Conservation (phyloP, 2,888 invertebrate species). For the Tetanocera ferruginea region DNA sequence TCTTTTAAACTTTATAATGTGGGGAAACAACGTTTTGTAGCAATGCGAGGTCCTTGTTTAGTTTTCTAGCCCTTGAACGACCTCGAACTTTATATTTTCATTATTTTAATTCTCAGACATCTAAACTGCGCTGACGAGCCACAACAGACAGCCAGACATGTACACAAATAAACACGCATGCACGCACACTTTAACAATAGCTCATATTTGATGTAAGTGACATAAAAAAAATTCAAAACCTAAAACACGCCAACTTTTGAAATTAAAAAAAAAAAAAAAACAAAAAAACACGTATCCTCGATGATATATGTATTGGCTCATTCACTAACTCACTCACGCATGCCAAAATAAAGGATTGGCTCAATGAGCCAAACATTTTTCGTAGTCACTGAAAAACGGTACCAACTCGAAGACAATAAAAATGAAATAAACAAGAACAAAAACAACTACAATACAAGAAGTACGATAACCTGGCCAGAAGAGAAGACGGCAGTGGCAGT, state of each 20-base stretch:
- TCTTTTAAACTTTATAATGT: no score
- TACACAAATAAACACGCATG: neutral
- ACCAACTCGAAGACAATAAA: neutral
- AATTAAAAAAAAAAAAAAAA: no score
- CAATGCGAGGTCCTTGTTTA: neutral
- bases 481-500: neutral
- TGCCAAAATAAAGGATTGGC: constrained; percentile 18
- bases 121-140: neutral
- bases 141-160: neutral
- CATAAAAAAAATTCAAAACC: neutral
- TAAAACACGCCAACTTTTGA: neutral
- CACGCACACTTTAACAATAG: neutral
- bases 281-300: no score
- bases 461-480: neutral
- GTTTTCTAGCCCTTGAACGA: neutral
- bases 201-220: no score
- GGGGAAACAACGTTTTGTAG: no score
- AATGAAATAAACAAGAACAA: neutral
- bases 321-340: neutral
- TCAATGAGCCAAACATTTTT: constrained; percentile 17
- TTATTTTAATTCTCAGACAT: neutral
- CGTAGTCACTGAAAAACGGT: neutral
- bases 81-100: neutral
- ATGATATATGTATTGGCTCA: no score
- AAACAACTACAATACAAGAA: neutral